Base-by-base conservation (phyloP, 1,140 invertebrate genomes). In the Probaryconus sp. region DNA sequence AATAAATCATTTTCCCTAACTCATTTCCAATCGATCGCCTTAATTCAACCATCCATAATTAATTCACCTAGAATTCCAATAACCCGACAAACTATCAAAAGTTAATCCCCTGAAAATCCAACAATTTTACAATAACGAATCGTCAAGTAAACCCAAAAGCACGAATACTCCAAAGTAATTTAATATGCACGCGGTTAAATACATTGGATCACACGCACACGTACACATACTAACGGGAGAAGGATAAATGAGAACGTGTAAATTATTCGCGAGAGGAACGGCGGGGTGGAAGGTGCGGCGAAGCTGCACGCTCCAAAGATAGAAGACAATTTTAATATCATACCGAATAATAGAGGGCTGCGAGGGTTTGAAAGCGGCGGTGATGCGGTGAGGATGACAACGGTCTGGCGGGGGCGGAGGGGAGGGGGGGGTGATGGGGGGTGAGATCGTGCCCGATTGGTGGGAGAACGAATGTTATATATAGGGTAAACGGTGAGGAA, bases 311-410 rank as follows among this genome's bases (percentile, higher is more conserved):
- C 70, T 67, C 61, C 61, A 48, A 63, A 71, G 43, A 79, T 79
- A 80, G 78, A 82, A 82, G 80, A 82, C 79, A 81, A 82, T 84
- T 84, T 83, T 83, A 84, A 84, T 84, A 84, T 84, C 76, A 77
- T 67, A 70, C 75, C 77, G 79, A 79, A 81, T 82, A 81, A 81
- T 79, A 56, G 76, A 75, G 48, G 78, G 53, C 28, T 53, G 42
- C 31, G 21, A 42, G 55, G 58, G 28, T 43, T 47, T 50, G 48
- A 55, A 64, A 64, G 61, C 38, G 17, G 35, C 4, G 37, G 18
- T 33, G 33, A 53, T 18, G 35, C 42, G 31, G 24, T 10, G 21
- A 40, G 43, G 60, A 63, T 47, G 45, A 63, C 31, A 37, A 17
- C 10, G 42, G 28, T 35, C 3, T 42, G 37, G 35, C 13, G 17